A percentile compares a stretch with the other conserved stretches of the same genome.
Conservation (phyloP, 2,797 vertebrate species). For the Pipistrellus pygmaeus region DNA sequence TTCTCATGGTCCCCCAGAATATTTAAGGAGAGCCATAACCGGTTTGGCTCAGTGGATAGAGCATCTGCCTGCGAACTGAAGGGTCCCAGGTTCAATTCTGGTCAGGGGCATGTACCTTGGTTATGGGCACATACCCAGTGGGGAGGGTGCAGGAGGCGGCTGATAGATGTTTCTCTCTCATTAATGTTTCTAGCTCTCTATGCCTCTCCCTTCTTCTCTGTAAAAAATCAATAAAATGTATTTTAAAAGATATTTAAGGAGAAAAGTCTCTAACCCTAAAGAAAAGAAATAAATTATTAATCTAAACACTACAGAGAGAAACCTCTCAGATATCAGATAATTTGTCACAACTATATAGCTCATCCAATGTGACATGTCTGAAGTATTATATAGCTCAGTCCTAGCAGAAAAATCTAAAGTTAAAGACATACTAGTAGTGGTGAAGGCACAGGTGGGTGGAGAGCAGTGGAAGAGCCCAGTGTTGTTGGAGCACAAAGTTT, state of each 20-base stretch:
- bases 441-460: not conserved
- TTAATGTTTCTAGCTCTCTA: too few relatives aligned
- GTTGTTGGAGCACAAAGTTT: not conserved
- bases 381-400: not conserved
- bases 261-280: slow-evolving; percentile 32
- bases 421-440: not conserved
- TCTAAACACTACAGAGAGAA: slow-evolving; percentile 49
- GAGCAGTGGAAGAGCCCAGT: not conserved
- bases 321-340: not conserved
- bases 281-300: slow-evolving; percentile 57
- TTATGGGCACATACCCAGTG: too few relatives aligned
- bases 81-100: too few relatives aligned
- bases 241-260: slow-evolving; percentile 1
- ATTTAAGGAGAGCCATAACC: not conserved
- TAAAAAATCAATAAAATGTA: too few relatives aligned
- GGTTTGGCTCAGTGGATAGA: too few relatives aligned
- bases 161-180: too few relatives aligned
- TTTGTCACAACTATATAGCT: not conserved
- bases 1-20: not conserved
- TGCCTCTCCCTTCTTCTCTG: too few relatives aligned
- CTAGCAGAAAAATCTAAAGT: slow-evolving; percentile 8
- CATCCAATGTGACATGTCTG: not conserved
- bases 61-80: too few relatives aligned
- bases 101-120: too few relatives aligned
- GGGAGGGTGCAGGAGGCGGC: too few relatives aligned